A percentile compares a stretch with the other conserved stretches of the same genome.
phyloP scores from a whole-genome alignment of 2,797 vertebrate genomes.

The Helarctos malayanus region DNA sequence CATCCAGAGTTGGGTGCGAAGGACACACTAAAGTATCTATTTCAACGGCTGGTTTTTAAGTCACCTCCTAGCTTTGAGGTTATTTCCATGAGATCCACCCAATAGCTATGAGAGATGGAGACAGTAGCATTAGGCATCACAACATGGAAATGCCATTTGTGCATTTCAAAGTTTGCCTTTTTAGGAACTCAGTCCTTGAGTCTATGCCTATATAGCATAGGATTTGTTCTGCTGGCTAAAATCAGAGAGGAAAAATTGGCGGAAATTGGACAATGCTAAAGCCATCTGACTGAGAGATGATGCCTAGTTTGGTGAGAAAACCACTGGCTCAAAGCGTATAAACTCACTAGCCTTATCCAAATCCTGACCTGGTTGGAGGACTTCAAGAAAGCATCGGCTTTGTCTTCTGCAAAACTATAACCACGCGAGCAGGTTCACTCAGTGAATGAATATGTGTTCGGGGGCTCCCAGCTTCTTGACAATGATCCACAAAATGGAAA shows the following conservation, averaged over 20 bases:
- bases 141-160: neutral
- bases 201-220: neutral
- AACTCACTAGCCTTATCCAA: neutral
- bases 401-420: neutral
- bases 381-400: constrained; percentile 14
- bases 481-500: neutral
- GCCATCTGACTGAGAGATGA: neutral
- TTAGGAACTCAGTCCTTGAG: neutral
- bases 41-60: constrained; percentile 24
- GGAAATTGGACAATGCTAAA: neutral
- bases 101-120: neutral
- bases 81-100: constrained; percentile 46
- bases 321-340: constrained; percentile 26
- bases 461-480: neutral
- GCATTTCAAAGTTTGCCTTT: constrained; percentile 25
- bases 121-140: neutral
- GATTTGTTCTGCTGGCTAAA: neutral
- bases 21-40: neutral
- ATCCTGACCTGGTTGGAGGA: neutral
- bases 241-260: neutral
- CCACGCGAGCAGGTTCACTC: neutral
- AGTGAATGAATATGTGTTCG: neutral
- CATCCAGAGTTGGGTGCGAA: neutral
- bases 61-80: neutral
- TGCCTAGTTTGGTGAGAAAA: constrained; percentile 10